Conservation (phyloP, 2,888 invertebrate genomes). For the Heteromyza rotundicornis region DNA sequence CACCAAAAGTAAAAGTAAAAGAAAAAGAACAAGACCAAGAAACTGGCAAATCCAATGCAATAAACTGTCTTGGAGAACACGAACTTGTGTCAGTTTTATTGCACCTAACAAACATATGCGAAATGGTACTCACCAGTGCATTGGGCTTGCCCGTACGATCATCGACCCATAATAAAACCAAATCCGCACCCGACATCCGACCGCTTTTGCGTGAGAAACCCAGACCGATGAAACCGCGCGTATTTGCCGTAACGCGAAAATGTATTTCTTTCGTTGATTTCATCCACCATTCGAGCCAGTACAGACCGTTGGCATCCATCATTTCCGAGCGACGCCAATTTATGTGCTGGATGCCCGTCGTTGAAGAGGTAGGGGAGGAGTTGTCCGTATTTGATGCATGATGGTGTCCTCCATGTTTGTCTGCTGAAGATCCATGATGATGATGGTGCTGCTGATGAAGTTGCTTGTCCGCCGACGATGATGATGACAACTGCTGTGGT, state of each 20-base stretch:
- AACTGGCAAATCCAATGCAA: not conserved
- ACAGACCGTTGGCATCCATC: slow-evolving; percentile 61
- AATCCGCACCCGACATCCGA: slow-evolving; percentile 81
- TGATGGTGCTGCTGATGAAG: not conserved
- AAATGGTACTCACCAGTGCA: slow-evolving; percentile 81
- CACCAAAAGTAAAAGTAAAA: no score
- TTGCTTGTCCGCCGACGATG: not conserved
- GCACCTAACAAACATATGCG: no score
- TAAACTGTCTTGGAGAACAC: not conserved
- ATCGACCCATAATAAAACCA: slow-evolving; percentile 88
- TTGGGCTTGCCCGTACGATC: slow-evolving; percentile 69
- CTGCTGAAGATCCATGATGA: not conserved
- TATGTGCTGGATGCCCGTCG: slow-evolving; percentile 44
- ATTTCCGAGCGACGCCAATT: slow-evolving; percentile 60
- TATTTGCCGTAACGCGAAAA: slow-evolving; percentile 81
- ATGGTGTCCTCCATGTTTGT: no score
- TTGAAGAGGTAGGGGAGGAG: no score
- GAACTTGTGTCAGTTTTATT: no score
- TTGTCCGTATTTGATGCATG: no score
- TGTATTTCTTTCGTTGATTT: slow-evolving; percentile 74
- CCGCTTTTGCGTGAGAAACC: slow-evolving; percentile 81
- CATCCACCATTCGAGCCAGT: slow-evolving; percentile 73
- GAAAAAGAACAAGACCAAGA: no score
- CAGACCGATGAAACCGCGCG: slow-evolving; percentile 83
- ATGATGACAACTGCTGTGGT: not conserved